A percentile compares a stretch with the other conserved stretches of the same genome.
Conservation (phyloP, 2,888 invertebrate species). For the Cheiracanthium punctorium region DNA sequence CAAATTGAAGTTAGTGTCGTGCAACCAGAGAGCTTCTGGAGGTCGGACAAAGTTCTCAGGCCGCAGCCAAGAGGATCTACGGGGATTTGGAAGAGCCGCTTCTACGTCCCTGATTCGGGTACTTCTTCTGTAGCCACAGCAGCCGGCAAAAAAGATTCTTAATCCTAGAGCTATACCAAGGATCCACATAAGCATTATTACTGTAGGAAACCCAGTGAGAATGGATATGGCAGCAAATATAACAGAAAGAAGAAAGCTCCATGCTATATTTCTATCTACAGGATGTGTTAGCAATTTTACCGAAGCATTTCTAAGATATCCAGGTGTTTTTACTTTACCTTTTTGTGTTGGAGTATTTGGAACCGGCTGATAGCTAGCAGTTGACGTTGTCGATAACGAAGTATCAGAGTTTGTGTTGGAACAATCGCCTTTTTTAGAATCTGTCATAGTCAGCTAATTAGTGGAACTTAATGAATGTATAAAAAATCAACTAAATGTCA, state of each 20-base stretch:
- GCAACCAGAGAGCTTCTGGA: conserved; percentile 78
- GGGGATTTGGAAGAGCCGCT: neutral
- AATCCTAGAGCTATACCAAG: conserved; percentile 76
- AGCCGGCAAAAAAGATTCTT: conserved; percentile 74
- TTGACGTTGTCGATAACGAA: conserved; percentile 14
- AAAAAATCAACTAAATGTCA: neutral
- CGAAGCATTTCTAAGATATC: conserved; percentile 58
- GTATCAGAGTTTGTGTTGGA: conserved; percentile 15
- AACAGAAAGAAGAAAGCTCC: conserved; percentile 71
- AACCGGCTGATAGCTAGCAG: conserved; percentile 10
- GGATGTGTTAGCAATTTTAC: conserved; percentile 71
- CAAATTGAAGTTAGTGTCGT: conserved; percentile 74
- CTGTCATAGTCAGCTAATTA: conserved; percentile 12
- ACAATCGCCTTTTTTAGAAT: conserved; percentile 29
- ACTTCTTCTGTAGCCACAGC: conserved; percentile 72
- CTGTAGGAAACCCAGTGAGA: conserved; percentile 77
- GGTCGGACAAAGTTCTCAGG: conserved; percentile 74
- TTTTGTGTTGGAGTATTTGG: conserved; percentile 34
- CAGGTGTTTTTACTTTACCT: conserved; percentile 20
- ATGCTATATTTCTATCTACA: conserved; percentile 71
- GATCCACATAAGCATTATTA: conserved; percentile 76
- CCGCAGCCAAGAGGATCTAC: conserved; percentile 45
- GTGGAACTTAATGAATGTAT: neutral
- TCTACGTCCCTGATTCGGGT: conserved; percentile 18
- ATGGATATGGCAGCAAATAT: conserved; percentile 72